Conservation (phyloP, 2,797 vertebrate species). For the Chloroceryle inda region DNA sequence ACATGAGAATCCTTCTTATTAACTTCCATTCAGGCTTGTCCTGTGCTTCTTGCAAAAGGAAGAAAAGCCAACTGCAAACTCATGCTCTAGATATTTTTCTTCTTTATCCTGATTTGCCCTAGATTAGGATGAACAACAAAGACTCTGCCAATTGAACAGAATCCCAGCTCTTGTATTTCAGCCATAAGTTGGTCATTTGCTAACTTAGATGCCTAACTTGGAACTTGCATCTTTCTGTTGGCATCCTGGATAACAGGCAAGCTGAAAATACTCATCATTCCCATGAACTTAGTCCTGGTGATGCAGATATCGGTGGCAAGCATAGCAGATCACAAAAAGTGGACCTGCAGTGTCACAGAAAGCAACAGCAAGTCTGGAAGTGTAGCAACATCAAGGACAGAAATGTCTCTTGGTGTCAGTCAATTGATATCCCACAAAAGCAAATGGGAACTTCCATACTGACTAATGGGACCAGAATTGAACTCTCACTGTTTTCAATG, state of each 20-base stretch:
- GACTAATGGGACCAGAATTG: not conserved
- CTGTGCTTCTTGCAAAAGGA: not conserved
- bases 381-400: not conserved
- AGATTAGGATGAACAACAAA: slow-evolving; percentile 19
- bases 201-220: not conserved
- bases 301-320: not conserved
- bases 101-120: not conserved
- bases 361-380: not conserved
- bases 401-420: not conserved
- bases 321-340: not conserved
- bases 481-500: not conserved
- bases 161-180: not conserved
- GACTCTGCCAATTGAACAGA: not conserved
- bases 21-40: not conserved
- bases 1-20: not conserved
- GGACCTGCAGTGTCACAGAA: not conserved
- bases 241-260: not conserved
- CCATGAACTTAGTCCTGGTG: not conserved
- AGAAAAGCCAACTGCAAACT: slow-evolving; percentile 15
- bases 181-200: not conserved
- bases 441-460: not conserved
- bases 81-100: not conserved
- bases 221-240: not conserved
- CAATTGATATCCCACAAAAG: not conserved
- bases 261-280: not conserved